Evolutionary conservation across 2,888 invertebrate species (phyloP).

Genomic region (Microplitis deprimator): DNA sequence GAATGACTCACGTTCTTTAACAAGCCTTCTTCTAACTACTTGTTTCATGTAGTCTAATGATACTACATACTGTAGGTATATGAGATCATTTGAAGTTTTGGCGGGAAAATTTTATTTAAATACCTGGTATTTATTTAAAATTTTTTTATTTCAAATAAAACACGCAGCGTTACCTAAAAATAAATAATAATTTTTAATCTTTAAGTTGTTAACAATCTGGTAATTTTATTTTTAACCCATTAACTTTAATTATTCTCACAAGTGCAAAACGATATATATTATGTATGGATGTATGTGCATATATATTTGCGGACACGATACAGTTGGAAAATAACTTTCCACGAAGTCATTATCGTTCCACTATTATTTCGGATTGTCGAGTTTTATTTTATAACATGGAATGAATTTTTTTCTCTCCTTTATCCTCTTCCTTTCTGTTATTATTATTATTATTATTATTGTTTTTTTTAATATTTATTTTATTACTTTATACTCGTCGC

Average conservation of each 20-base stretch:
- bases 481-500: constrained; percentile 12
- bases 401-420: constrained; percentile 25
- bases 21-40: background rate
- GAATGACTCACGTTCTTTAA: constrained; percentile 12
- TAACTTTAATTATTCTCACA: background rate
- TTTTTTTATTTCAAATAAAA: background rate
- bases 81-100: background rate
- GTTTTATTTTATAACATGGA: constrained; percentile 19
- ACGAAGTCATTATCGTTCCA: constrained; percentile 62
- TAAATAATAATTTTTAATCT: background rate
- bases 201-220: background rate
- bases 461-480: background rate
- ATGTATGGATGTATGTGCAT: background rate
- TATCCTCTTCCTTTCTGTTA: constrained; percentile 22
- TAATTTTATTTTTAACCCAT: background rate
- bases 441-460: background rate
- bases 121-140: background rate
- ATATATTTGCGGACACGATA: constrained; percentile 27
- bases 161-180: background rate
- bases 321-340: constrained; percentile 62
- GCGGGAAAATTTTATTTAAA: background rate
- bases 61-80: background rate
- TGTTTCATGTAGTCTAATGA: background rate
- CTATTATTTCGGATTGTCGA: constrained; percentile 55
- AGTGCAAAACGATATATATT: background rate